A percentile compares a stretch with the other conserved stretches of the same genome.
phyloP scores from a whole-genome alignment of 2,113 vertebrate species.

The Catharus fuscescens region DNA sequence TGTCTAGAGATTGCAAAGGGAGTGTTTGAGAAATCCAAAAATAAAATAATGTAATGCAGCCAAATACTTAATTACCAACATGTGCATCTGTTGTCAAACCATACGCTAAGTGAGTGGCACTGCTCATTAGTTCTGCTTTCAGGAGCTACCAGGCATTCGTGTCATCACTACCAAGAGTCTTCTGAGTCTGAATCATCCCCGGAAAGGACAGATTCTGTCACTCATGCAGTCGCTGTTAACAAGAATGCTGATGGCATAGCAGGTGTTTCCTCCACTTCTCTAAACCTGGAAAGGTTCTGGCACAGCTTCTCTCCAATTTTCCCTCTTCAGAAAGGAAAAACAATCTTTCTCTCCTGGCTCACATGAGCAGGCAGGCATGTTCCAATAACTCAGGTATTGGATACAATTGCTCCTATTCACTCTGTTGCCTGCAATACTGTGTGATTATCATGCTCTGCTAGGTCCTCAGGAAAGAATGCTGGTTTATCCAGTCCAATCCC shows the following conservation, averaged over 20 bases:
- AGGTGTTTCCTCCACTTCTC: conserved; percentile 71
- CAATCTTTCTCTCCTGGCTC: conserved; percentile 34
- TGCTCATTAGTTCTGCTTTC: conserved; percentile 73
- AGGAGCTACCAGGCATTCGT: conserved; percentile 57
- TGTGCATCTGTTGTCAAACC: conserved; percentile 73
- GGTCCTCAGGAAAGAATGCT: background rate
- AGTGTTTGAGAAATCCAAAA: conserved; percentile 65
- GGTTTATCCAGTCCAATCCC: background rate
- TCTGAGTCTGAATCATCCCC: conserved; percentile 73
- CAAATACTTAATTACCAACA: conserved; percentile 70
- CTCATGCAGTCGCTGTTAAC: conserved; percentile 47
- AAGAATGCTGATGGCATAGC: conserved; percentile 63
- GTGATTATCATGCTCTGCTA: background rate
- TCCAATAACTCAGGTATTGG: conserved; percentile 35
- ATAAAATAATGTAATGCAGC: conserved; percentile 66
- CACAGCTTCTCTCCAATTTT: conserved; percentile 49
- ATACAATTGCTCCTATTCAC: conserved; percentile 24
- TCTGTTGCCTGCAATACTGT: background rate
- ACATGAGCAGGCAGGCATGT: conserved; percentile 12
- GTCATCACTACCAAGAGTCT: conserved; percentile 68
- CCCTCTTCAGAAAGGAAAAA: conserved; percentile 51
- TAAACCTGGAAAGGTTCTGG: conserved; percentile 70
- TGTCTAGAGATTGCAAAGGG: conserved; percentile 14
- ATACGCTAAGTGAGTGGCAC: conserved; percentile 67
- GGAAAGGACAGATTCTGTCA: conserved; percentile 69